Evolutionary conservation across 2,797 vertebrate species (phyloP), one percentile per base, ranked within the genome.

Genomic region (Chromobotia macracanthus): DNA sequence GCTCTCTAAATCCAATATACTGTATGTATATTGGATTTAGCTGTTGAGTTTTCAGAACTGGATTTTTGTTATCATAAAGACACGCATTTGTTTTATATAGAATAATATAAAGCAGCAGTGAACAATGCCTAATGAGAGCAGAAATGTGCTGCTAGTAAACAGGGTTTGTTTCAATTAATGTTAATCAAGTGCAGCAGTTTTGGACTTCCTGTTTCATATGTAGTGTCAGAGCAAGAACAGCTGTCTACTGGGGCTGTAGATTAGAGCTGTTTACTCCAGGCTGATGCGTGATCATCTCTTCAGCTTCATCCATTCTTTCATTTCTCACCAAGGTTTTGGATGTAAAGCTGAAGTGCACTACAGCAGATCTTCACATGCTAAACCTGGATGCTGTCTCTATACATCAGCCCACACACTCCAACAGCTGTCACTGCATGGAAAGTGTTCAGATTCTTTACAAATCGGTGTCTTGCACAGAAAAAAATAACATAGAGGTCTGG

Each of bases 41-140:
- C 18, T 10, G 46, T 8, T 55, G 50, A 19, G 35, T 19, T 19
- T 50, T 50, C 21, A 19, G n/a, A 51, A n/a, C n/a, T n/a, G n/a
- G n/a, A n/a, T n/a, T n/a, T n/a, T n/a, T n/a, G n/a, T 28, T 2
- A 28, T 28, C 4, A 28, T 28, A 2, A 28, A 51, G 15, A 53
- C 50, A 16, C 18, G 50, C 50, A 53, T 28, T 28, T 28, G 18
- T 18, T 50, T 18, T 5, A 50, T 10, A 21, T 7, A 38, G 51
- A 55, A 55, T 21, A 21, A 56, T 12, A 23, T 55, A n/a, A n/a
- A n/a, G 50, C 28, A 70, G 12, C 69, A 16, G 61, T 73, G n/a
- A 73, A 11, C 2, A 3, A 25, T 72, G 71, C 6, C 28, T 28
- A 28, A 28, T 28, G 4, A 4, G 28, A 28, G 28, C 28, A 28